Conservation (phyloP, 1,140 invertebrate genomes). For the Tribolium madens region DNA sequence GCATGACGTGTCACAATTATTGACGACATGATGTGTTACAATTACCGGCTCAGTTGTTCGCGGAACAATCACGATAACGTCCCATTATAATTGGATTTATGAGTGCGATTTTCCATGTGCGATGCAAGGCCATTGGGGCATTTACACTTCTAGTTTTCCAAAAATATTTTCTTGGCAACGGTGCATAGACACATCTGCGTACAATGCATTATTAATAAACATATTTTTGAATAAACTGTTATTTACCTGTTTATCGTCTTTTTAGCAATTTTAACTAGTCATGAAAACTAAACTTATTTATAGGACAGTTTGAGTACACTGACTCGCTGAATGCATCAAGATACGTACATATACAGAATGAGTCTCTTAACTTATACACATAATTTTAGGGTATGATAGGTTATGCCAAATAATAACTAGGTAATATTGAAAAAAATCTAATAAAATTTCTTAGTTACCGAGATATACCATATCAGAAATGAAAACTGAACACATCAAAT, state of each 20-base stretch:
- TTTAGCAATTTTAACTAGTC: background rate
- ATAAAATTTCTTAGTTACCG: no score
- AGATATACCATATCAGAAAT: no score
- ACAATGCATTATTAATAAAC: background rate
- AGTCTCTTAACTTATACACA: no score
- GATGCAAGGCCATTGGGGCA: background rate
- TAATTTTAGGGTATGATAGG: no score
- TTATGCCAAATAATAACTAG: no score
- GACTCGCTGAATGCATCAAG: background rate
- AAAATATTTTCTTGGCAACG: background rate
- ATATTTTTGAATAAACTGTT: background rate
- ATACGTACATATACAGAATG: no score
- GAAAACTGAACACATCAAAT: no score
- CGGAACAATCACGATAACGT: constrained; percentile 35
- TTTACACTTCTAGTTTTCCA: background rate
- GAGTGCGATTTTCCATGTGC: constrained; percentile 12
- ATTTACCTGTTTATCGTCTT: background rate
- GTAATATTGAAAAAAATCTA: no score
- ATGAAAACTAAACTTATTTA: background rate
- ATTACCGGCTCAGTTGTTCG: constrained; percentile 28
- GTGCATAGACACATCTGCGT: background rate
- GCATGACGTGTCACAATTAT: constrained; percentile 38
- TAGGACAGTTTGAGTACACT: background rate
- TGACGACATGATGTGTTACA: constrained; percentile 37
- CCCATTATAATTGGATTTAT: constrained; percentile 36